Percentiles rank a stretch among this genome's conserved stretches.
phyloP scores from a whole-genome alignment of 2,113 vertebrate species.

The Etia nguti region DNA sequence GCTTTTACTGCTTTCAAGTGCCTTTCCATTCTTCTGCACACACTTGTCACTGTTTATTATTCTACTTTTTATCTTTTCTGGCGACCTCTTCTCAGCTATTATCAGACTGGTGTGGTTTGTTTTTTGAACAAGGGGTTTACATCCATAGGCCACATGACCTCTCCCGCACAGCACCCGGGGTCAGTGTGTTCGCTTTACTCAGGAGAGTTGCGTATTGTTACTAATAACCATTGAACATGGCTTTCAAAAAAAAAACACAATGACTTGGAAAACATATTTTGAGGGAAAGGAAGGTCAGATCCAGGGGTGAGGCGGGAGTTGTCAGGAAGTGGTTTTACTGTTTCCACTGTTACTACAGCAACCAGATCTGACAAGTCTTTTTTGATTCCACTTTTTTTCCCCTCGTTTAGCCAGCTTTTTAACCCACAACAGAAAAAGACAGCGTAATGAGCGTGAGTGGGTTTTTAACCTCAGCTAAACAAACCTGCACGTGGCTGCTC shows the following conservation, averaged over 20 bases:
- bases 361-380: neutral
- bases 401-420: neutral
- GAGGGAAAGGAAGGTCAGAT: slow-evolving; percentile 18
- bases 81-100: neutral
- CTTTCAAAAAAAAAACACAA: slow-evolving; percentile 11
- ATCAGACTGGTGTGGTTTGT: neutral
- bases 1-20: neutral
- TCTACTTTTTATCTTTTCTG: neutral
- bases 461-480: neutral
- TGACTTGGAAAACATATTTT: slow-evolving; percentile 15
- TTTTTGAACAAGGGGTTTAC: neutral
- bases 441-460: neutral
- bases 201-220: neutral
- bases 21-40: neutral
- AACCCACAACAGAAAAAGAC: neutral
- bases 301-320: neutral
- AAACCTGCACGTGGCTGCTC: neutral
- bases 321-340: slow-evolving; percentile 11
- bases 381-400: neutral
- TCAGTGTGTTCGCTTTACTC: neutral
- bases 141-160: slow-evolving; percentile 15
- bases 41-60: neutral
- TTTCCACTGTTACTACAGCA: neutral
- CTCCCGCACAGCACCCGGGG: neutral
- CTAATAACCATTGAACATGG: neutral